Percentiles rank a stretch among this genome's conserved stretches.
Conservation (phyloP, 2,797 vertebrate genomes). For the Gallinago nigripennis region DNA sequence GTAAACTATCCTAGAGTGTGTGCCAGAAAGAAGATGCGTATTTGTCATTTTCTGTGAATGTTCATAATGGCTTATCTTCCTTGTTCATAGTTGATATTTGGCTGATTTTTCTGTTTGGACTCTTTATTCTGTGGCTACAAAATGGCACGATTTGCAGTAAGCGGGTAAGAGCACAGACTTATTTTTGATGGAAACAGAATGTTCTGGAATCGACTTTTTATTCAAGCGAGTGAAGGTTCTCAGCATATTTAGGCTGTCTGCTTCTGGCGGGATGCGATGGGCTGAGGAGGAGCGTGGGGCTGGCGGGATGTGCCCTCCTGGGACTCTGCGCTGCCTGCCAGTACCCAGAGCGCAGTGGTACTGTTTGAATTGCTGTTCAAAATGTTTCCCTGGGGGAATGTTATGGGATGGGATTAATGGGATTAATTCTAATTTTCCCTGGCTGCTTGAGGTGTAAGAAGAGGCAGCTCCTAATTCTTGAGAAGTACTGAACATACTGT, state of each 20-base stretch:
- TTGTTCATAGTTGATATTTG: neutral
- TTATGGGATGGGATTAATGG: neutral
- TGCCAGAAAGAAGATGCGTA: neutral
- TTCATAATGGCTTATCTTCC: neutral
- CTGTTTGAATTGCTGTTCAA: neutral
- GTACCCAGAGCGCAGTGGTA: neutral
- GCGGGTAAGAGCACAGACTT: neutral
- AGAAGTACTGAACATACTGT: neutral
- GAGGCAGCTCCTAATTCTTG: neutral
- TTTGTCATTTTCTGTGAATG: neutral
- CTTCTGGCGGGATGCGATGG: accelerated
- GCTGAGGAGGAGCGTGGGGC: neutral
- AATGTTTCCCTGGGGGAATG: neutral
- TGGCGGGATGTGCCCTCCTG: neutral
- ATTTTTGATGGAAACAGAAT: neutral
- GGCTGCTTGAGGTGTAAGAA: neutral
- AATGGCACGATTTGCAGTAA: neutral
- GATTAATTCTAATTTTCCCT: neutral
- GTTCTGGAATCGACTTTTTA: neutral
- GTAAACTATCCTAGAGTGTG: neutral
- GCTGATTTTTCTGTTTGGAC: neutral
- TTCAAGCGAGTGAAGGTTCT: neutral
- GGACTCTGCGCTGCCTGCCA: neutral
- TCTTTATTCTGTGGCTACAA: neutral
- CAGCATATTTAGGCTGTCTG: neutral